Conservation (phyloP, 2,888 invertebrate species). For the Folsomia manolachei region DNA sequence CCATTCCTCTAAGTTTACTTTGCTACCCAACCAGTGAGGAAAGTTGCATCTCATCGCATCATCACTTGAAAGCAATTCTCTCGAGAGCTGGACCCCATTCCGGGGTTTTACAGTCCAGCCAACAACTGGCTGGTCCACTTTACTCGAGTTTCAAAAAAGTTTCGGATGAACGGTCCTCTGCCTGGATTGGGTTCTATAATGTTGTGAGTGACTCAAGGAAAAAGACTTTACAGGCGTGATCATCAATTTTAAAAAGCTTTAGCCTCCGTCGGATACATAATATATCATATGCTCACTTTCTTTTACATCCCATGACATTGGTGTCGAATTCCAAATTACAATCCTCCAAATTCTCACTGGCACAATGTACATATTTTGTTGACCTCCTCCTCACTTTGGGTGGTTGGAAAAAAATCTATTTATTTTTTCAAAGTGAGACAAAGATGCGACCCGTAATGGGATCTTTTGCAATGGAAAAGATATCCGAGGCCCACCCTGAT, state of each 20-base stretch:
- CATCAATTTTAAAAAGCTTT: constrained; percentile 36
- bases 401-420: background rate
- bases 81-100: background rate
- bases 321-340: constrained; percentile 46
- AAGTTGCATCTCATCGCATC: background rate
- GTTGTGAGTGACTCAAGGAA: background rate
- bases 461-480: constrained; percentile 22
- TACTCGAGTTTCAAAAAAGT: background rate
- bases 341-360: constrained; percentile 8
- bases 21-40: background rate
- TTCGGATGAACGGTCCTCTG: background rate
- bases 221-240: constrained; percentile 18
- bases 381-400: background rate
- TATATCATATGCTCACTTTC: constrained; percentile 22
- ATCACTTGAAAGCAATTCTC: background rate
- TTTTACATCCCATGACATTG: no score
- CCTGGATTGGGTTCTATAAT: no score
- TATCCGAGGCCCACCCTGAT: constrained; percentile 40
- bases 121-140: background rate
- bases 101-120: background rate
- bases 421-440: background rate
- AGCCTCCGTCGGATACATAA: constrained; percentile 17
- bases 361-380: no score
- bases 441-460: constrained; percentile 29
- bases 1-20: no score